Evolutionary conservation across 23 tunicate species (phyloP).

Genomic region (Aplidium turbinatum): DNA sequence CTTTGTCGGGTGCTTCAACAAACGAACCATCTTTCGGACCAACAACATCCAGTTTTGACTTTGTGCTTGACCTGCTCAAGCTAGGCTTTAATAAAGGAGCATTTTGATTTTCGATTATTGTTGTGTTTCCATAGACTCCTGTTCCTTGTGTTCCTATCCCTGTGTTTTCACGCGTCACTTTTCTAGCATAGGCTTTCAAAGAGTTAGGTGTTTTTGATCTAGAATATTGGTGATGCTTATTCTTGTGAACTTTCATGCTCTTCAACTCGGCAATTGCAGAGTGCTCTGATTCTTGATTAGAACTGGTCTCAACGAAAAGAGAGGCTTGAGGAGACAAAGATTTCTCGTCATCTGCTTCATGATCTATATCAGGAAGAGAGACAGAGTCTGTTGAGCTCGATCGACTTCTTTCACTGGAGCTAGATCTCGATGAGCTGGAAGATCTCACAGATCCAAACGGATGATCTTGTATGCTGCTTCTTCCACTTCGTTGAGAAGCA

Average conservation of each 20-base stretch:
- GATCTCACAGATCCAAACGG: too few relatives aligned
- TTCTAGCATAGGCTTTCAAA: slow-evolving; percentile 21
- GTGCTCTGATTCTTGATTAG: slow-evolving; percentile 1
- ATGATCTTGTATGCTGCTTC: too few relatives aligned
- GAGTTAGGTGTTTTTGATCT: slow-evolving; percentile 17
- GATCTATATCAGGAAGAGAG: slow-evolving; percentile 20
- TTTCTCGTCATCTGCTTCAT: neutral
- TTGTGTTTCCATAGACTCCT: neutral
- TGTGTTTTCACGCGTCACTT: slow-evolving; percentile 17
- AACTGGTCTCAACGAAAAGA: neutral
- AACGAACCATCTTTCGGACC: slow-evolving; percentile 27
- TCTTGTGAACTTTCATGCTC: neutral
- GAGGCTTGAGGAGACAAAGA: neutral
- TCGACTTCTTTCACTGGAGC: neutral
- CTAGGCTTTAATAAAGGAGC: neutral
- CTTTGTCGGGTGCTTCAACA: slow-evolving; percentile 28
- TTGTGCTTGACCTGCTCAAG: neutral
- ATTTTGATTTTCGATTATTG: neutral
- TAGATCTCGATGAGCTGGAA: neutral
- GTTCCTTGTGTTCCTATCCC: neutral
- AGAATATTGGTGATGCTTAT: neutral
- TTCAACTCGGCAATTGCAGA: slow-evolving; percentile 17
- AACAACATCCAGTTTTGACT: slow-evolving; percentile 8
- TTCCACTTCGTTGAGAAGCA: too few relatives aligned
- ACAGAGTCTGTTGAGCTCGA: slow-evolving; percentile 16